These are phyloP conservation scores for Metridium senile DNA, from an alignment of 92 coral and sea anemone species.

Conservation along the genomic window DNA sequence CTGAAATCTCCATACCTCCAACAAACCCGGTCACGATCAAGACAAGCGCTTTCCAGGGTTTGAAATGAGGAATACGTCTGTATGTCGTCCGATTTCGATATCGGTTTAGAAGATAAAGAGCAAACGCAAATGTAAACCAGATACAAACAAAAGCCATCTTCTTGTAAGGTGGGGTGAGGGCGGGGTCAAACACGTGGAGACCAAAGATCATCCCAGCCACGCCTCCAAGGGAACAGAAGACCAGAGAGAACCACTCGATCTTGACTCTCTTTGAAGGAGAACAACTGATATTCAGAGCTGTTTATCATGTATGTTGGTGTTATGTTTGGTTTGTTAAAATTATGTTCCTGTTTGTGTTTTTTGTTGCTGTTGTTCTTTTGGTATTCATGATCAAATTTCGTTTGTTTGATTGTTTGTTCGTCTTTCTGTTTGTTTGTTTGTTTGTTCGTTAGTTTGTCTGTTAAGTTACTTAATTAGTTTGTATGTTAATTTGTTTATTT, in stretches of 20 bases:
- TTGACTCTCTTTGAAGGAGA: constrained; percentile 47
- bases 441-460: too few relatives aligned
- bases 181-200: constrained; percentile 77
- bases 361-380: too few relatives aligned
- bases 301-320: too few relatives aligned
- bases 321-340: too few relatives aligned
- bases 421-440: too few relatives aligned
- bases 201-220: constrained; percentile 73
- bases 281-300: not conserved
- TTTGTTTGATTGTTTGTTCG: too few relatives aligned
- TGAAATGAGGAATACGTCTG: constrained; percentile 71
- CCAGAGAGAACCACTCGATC: constrained; percentile 72
- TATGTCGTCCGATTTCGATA: constrained; percentile 77
- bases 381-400: too few relatives aligned
- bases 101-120: constrained; percentile 77
- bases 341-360: too few relatives aligned
- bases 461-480: too few relatives aligned
- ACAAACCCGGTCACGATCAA: constrained; percentile 58
- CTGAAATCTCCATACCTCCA: constrained; percentile 58
- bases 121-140: constrained; percentile 89
- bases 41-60: constrained; percentile 69
- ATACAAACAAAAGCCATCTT: constrained; percentile 89
- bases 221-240: constrained; percentile 80
- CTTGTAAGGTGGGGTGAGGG: constrained; percentile 83
- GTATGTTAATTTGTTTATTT: too few relatives aligned